Conservation (phyloP, 2,888 invertebrate species). For the Plusia festucae region DNA sequence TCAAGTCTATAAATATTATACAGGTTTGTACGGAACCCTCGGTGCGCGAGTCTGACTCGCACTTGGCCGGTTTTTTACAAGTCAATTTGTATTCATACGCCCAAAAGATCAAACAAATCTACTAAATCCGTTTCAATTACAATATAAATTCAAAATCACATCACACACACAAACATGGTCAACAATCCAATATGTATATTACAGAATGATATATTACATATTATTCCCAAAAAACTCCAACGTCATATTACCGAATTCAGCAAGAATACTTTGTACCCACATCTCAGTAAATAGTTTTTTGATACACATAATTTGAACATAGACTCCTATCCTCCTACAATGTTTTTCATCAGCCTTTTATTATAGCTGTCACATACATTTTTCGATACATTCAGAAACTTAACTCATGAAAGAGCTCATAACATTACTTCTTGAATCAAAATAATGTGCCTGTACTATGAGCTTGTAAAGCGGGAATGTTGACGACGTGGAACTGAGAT, state of each 20-base stretch:
- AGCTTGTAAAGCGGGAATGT: too few relatives aligned
- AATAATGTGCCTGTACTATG: too few relatives aligned
- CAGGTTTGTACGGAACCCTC: too few relatives aligned
- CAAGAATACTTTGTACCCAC: conserved; percentile 3
- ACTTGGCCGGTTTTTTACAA: too few relatives aligned
- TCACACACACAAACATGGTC: too few relatives aligned
- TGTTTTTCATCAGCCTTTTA: conserved; percentile 36
- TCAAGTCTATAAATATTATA: too few relatives aligned
- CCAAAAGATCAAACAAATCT: not conserved
- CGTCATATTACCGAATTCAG: not conserved
- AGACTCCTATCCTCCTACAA: conserved; percentile 19
- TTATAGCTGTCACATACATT: conserved; percentile 23
- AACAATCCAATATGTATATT: not conserved
- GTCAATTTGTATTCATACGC: too few relatives aligned
- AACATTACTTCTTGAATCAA: conserved; percentile 33
- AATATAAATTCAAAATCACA: not conserved
- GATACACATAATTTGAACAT: conserved; percentile 19
- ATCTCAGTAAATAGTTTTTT: conserved; percentile 24
- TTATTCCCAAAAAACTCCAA: not conserved
- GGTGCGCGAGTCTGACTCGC: too few relatives aligned
- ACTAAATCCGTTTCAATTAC: not conserved
- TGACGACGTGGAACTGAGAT: too few relatives aligned
- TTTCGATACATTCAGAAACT: conserved; percentile 41
- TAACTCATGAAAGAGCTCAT: conserved; percentile 45
- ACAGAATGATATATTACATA: not conserved